Evolutionary conservation across 2,113 vertebrate genomes (phyloP).

Genomic region (Aldabrachelys gigantea): DNA sequence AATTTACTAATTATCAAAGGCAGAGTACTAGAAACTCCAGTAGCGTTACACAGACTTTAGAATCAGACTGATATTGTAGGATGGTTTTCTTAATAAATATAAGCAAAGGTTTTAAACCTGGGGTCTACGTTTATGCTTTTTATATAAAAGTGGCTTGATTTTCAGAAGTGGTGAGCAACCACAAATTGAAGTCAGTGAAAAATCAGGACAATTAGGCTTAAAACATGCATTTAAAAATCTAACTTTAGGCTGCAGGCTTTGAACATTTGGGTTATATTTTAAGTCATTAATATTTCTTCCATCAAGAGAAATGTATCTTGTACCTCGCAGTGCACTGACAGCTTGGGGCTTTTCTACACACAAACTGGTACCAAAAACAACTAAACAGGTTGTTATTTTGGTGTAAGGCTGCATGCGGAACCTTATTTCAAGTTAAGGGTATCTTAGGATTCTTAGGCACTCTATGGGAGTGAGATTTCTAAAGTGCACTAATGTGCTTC

Average conservation of each 20-base stretch:
- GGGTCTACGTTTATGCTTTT: neutral
- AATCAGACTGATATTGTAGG: neutral
- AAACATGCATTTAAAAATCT: neutral
- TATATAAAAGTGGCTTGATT: neutral
- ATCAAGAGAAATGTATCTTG: neutral
- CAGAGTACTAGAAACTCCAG: neutral
- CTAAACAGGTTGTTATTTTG: too few species aligned
- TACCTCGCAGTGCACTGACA: neutral
- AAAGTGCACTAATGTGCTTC: too few species aligned
- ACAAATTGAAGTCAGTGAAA: neutral
- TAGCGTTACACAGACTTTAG: neutral
- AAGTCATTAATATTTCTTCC: neutral
- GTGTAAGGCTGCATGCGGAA: neutral
- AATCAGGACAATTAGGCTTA: too few species aligned
- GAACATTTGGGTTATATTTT: neutral
- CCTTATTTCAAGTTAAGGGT: neutral
- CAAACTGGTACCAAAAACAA: too few species aligned
- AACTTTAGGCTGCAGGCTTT: neutral
- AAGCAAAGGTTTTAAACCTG: neutral
- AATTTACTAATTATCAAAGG: neutral
- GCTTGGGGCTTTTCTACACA: neutral
- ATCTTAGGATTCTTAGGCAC: too few species aligned
- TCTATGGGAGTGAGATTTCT: too few species aligned
- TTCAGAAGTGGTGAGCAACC: neutral
- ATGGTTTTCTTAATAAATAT: slow-evolving; percentile 22